Evolutionary conservation across 2,888 invertebrate genomes (phyloP).

Genomic region (Polyommatus icarus): DNA sequence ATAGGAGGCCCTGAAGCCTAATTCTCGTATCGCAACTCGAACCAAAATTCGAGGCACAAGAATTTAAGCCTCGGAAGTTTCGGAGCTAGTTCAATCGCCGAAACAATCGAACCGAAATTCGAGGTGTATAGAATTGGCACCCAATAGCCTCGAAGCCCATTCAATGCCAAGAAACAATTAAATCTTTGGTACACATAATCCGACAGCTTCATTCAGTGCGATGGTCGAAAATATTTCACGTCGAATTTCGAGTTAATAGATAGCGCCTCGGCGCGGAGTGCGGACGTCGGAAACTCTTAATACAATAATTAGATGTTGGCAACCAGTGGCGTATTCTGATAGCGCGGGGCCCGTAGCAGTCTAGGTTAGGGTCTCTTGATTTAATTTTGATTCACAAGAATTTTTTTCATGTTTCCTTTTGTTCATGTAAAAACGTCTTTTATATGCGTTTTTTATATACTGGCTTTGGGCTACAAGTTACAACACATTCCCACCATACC

Average conservation of each 20-base stretch:
- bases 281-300: slow-evolving; percentile 18
- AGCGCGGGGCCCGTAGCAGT: neutral
- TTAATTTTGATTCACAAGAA: neutral
- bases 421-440: no score
- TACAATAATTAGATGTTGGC: slow-evolving; percentile 30
- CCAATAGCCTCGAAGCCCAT: neutral
- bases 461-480: no score
- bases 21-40: no score
- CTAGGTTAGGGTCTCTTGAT: neutral
- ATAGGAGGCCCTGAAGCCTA: no score
- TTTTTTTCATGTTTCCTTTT: neutral
- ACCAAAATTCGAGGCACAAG: no score
- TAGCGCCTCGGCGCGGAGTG: neutral
- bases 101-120: neutral
- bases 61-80: neutral
- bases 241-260: neutral
- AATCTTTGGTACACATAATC: neutral
- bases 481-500: no score
- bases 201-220: neutral
- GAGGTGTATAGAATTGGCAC: neutral
- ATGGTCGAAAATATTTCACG: neutral
- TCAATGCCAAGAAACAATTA: neutral
- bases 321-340: neutral
- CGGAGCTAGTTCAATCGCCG: neutral
- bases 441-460: no score